Conservation (phyloP, 53 echinoderm and acorn worm species). For the Paelopatides confundens region DNA sequence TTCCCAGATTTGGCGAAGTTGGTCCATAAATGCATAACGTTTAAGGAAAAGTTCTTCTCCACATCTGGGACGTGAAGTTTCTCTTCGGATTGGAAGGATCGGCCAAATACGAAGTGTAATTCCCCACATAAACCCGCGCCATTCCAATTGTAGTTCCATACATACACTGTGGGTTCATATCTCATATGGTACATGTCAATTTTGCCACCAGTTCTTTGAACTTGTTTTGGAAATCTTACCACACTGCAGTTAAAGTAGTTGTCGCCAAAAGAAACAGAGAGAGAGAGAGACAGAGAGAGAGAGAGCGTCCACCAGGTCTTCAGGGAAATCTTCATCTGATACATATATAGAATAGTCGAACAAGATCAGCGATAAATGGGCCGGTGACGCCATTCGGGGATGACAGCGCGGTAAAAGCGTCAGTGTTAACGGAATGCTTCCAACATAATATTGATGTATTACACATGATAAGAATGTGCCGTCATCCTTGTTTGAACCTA, state of each 20-base stretch:
- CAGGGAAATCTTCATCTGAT: too few relatives aligned
- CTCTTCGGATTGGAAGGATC: background rate
- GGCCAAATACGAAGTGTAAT: background rate
- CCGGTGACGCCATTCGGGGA: background rate
- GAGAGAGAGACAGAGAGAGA: too few relatives aligned
- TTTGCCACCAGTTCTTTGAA: background rate
- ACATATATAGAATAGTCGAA: constrained; percentile 5
- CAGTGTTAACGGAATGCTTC: background rate
- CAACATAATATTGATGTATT: too few relatives aligned
- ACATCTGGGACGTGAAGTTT: background rate
- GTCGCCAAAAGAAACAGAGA: too few relatives aligned
- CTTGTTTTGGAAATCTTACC: background rate
- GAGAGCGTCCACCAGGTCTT: too few relatives aligned
- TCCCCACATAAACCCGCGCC: background rate
- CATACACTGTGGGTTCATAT: constrained; percentile 36
- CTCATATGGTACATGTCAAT: constrained; percentile 69
- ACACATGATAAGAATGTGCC: constrained; percentile 81
- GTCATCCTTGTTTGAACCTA: constrained; percentile 87
- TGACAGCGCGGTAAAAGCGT: background rate
- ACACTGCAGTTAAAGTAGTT: background rate
- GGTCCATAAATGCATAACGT: background rate
- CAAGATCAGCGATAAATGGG: constrained; percentile 73
- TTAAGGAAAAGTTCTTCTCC: background rate
- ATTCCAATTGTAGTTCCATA: background rate
- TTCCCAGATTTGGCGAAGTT: constrained; percentile 55